phyloP scores from a whole-genome alignment of 2,113 vertebrate species.

The Gasterosteus nipponicus region DNA sequence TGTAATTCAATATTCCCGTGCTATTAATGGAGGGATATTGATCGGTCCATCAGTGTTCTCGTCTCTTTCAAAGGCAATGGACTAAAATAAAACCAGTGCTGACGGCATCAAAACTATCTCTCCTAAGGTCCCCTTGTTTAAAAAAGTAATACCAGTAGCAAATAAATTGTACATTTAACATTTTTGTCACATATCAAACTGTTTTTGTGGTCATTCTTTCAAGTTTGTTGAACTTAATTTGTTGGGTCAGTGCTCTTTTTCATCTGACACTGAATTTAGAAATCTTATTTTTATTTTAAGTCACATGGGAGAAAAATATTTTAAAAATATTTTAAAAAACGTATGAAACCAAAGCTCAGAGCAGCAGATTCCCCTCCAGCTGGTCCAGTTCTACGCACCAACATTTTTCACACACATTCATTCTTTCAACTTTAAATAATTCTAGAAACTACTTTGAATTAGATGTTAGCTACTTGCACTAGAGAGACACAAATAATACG shows the following conservation, averaged over 20 bases:
- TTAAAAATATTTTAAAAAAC: too few species aligned
- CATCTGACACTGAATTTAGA: not conserved
- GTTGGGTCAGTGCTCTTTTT: not conserved
- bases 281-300: not conserved
- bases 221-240: not conserved
- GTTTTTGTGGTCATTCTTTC: not conserved
- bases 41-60: conserved; percentile 22
- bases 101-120: conserved; percentile 1
- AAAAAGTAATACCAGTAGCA: not conserved
- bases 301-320: not conserved
- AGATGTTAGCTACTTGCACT: not conserved
- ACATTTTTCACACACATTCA: too few species aligned
- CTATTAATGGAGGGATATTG: conserved; percentile 52
- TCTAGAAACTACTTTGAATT: not conserved
- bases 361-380: too few species aligned
- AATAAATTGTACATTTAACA: not conserved
- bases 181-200: not conserved
- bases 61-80: not conserved
- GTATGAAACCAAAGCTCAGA: too few species aligned
- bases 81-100: conserved; percentile 22
- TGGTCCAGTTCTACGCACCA: too few species aligned
- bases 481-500: not conserved
- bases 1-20: conserved; percentile 33
- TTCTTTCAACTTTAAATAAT: not conserved
- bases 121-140: conserved; percentile 1